phyloP scores from a whole-genome alignment of 1,140 invertebrate genomes.

The Nylanderia fulva region DNA sequence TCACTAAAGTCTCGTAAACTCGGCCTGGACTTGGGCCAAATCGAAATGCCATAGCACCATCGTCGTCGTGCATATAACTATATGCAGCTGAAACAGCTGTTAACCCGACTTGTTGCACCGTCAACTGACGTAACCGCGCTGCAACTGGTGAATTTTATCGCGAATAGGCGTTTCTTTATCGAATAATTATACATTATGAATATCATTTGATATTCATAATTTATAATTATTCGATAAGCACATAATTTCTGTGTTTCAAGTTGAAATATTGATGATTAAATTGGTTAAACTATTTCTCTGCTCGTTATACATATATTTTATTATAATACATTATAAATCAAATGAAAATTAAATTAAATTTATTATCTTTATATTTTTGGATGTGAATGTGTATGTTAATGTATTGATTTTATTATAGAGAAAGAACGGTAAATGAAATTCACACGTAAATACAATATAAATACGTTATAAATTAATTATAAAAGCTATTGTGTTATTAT shows the following conservation, averaged over 20 bases:
- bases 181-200: background rate
- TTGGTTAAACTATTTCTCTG: background rate
- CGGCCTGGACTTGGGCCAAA: conserved; percentile 71
- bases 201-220: background rate
- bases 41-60: conserved; percentile 50
- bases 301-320: background rate
- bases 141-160: conserved; percentile 39
- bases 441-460: background rate
- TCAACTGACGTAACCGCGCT: conserved; percentile 64
- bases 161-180: conserved; percentile 2
- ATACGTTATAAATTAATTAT: conserved; percentile 7
- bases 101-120: conserved; percentile 78
- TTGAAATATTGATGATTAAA: background rate
- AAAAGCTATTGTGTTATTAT: background rate
- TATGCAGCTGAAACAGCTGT: conserved; percentile 74
- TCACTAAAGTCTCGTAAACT: conserved; percentile 60
- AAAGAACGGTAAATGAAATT: background rate
- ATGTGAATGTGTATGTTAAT: background rate
- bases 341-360: background rate
- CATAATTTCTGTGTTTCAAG: background rate
- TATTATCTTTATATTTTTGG: background rate
- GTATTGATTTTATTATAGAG: conserved; percentile 12
- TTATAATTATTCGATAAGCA: no score
- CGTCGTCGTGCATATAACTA: conserved; percentile 58
- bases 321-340: background rate